Base-by-base conservation (phyloP, 1,140 invertebrate species). In the Dendroctonus ponderosae region DNA sequence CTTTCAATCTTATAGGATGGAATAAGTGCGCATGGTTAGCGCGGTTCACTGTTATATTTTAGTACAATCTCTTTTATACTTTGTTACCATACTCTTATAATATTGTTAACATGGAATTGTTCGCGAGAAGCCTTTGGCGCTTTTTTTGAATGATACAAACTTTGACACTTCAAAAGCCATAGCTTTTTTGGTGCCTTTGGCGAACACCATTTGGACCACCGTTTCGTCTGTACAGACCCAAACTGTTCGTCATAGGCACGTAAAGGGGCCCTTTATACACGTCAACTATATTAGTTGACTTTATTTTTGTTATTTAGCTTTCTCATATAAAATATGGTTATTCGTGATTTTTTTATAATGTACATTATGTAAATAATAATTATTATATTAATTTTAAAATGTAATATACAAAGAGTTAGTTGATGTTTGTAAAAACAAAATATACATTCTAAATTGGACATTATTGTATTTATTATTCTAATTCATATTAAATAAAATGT, bases 311-410 rank as follows among this genome's bases (percentile, higher is more conserved):
- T 74, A 70, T 66, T 67, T 72, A 70, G 62, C 67, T 71, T 71
- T 66, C 67, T 70, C 69, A 64, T 65, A 66, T 59, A 59, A 46
- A 37, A 11, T 14, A 44, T 52, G 54, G 60, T 68, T 71, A 61
- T 62, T 70, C 58, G 67, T 71, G 70, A 71, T 71, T 76, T 74
- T 74, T 76, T 71, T 76, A 74, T 62, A 58, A 53, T 75, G 72
- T 74, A 73, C 72, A 72, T 72, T 74, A 70, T 76, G 74, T 76
- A 76, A 67, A 75, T 75, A 75, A 51, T 65, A 51, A 66, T 75
- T 72, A 60, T 63, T 52, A 56, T 60, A 70, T 26, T 26, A 43
- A 46, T 70, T 71, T 62, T 69, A 66, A 67, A 61, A 48, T 74
- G 69, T 74, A 74, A 73, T 70, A 71, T 75, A 72, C 2, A 48